Conservation (phyloP, 2,113 vertebrate species). For the Nerophis ophidion region DNA sequence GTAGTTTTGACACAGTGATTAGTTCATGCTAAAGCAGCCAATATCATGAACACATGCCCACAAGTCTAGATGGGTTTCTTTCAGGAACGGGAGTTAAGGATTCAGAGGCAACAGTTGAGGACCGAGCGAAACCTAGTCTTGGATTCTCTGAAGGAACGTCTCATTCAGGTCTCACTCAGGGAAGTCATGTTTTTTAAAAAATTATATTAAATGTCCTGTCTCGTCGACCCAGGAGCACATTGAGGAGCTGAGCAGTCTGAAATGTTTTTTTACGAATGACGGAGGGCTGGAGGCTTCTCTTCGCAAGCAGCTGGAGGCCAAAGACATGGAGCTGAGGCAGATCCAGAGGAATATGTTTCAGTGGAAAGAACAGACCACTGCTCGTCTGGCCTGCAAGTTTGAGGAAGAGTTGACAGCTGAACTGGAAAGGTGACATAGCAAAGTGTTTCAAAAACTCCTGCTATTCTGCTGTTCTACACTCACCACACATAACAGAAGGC, state of each 20-base stretch:
- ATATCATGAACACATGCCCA: background rate
- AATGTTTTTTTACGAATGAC: constrained; percentile 35
- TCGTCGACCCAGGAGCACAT: constrained; percentile 68
- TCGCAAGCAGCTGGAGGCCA: constrained; percentile 62
- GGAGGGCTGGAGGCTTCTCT: constrained; percentile 42
- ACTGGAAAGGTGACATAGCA: constrained; percentile 63
- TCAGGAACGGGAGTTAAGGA: constrained; percentile 59
- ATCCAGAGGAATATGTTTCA: constrained; percentile 65
- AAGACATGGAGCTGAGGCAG: constrained; percentile 65
- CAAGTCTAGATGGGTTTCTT: constrained; percentile 4
- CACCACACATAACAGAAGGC: too few relatives aligned
- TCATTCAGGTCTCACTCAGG: constrained; percentile 50
- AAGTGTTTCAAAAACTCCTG: background rate
- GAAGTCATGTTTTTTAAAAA: background rate
- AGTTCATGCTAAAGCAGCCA: constrained; percentile 2
- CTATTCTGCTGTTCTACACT: background rate
- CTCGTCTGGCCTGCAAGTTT: constrained; percentile 63
- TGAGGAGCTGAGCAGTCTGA: constrained; percentile 67
- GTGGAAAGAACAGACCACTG: constrained; percentile 70
- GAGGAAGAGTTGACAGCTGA: constrained; percentile 66
- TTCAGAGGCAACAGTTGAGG: constrained; percentile 58
- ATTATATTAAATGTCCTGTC: too few relatives aligned
- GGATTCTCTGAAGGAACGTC: constrained; percentile 56
- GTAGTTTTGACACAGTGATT: background rate
- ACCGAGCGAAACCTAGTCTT: constrained; percentile 58